Evolutionary conservation across 2,888 invertebrate genomes (phyloP).

Genomic region (Cepaea hortensis): DNA sequence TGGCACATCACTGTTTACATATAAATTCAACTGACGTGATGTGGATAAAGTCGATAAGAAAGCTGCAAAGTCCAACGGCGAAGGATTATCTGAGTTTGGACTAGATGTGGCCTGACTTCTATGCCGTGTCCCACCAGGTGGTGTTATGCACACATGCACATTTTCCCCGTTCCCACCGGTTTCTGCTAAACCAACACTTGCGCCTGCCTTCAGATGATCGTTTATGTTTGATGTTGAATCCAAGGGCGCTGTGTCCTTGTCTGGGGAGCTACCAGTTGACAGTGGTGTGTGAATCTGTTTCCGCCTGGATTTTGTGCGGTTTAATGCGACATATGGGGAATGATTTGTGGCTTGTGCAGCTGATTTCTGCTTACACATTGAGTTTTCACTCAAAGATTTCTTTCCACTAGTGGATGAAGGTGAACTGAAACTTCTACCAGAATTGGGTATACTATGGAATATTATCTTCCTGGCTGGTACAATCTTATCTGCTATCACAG

Average conservation of each 20-base stretch:
- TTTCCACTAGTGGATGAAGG: neutral
- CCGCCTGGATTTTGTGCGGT: constrained; percentile 37
- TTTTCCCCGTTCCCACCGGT: no score
- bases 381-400: neutral
- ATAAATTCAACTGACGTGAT: neutral
- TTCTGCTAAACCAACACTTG: neutral
- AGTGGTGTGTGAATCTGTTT: constrained; percentile 41
- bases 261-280: constrained; percentile 24
- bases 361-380: no score
- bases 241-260: neutral
- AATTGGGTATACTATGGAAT: neutral
- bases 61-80: constrained; percentile 12
- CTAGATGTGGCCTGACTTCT: constrained; percentile 13
- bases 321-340: neutral
- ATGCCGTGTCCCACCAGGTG: constrained; percentile 1
- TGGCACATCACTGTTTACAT: neutral
- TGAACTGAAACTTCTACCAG: neutral
- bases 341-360: neutral
- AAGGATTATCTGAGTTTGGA: constrained; percentile 10
- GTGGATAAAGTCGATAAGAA: neutral
- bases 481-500: neutral
- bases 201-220: no score
- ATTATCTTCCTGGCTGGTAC: neutral
- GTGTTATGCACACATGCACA: neutral
- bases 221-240: neutral